phyloP scores from a whole-genome alignment of 2,113 vertebrate genomes.

The Echinops telfairi region DNA sequence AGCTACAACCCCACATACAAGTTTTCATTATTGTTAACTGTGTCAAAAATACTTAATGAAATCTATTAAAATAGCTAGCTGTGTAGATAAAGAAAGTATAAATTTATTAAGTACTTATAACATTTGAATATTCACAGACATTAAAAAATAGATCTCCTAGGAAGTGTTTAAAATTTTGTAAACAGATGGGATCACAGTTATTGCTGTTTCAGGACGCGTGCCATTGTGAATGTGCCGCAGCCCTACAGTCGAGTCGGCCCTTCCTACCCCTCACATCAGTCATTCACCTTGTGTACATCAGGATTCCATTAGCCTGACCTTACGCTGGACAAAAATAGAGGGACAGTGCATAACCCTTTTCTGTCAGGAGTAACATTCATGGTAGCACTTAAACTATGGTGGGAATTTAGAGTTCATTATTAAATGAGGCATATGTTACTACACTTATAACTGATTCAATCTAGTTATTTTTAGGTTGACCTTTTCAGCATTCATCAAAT shows the following conservation, averaged over 20 bases:
- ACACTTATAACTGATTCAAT: conserved; percentile 87
- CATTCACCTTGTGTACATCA: conserved; percentile 84
- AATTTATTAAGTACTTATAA: conserved; percentile 46
- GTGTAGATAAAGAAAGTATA: background rate
- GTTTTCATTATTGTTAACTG: background rate
- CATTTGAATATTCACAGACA: conserved; percentile 45
- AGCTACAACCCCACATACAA: background rate
- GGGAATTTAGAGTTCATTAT: conserved; percentile 88
- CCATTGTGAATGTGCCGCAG: conserved; percentile 81
- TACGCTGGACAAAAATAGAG: conserved; percentile 80
- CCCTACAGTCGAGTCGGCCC: conserved; percentile 70
- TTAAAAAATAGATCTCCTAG: conserved; percentile 54
- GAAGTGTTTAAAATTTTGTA: conserved; percentile 66
- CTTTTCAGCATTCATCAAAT: conserved; percentile 90
- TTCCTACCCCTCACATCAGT: conserved; percentile 80
- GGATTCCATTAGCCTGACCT: conserved; percentile 87
- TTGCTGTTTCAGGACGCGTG: conserved; percentile 81
- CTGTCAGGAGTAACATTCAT: conserved; percentile 88
- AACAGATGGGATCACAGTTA: conserved; percentile 79
- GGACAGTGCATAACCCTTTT: conserved; percentile 88
- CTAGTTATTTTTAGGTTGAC: conserved; percentile 91
- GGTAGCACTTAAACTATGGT: conserved; percentile 85
- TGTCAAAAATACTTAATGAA: conserved; percentile 71
- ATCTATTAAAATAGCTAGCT: conserved; percentile 29
- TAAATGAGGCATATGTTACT: conserved; percentile 90